A percentile compares a stretch with the other conserved stretches of the same genome.
phyloP scores from a whole-genome alignment of 2,888 invertebrate genomes.

The Sphecodes monilicornis region DNA sequence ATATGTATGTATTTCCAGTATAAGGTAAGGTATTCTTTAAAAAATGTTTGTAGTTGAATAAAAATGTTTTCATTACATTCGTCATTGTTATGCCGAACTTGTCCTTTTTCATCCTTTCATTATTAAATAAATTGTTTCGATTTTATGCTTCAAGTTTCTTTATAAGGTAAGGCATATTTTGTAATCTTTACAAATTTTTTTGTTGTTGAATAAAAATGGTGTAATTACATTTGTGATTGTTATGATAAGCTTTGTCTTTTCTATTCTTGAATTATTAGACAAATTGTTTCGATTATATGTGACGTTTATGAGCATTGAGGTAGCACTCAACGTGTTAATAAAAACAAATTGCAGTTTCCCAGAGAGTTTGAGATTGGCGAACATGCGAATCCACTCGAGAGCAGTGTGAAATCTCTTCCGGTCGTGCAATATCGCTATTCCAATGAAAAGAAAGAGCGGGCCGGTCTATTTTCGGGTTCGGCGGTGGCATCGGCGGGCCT shows the following conservation, averaged over 20 bases:
- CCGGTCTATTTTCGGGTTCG: constrained; percentile 69
- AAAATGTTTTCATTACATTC: too few relatives aligned
- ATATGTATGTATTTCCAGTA: too few relatives aligned
- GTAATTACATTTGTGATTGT: not conserved
- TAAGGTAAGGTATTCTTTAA: too few relatives aligned
- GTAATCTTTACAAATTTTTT: too few relatives aligned
- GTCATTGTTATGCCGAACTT: too few relatives aligned
- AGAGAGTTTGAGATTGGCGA: not conserved
- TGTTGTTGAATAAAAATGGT: not conserved
- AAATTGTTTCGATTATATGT: not conserved
- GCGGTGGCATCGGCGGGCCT: constrained; percentile 68
- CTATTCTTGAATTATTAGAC: not conserved
- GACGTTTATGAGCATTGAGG: not conserved
- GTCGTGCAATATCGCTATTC: constrained; percentile 1
- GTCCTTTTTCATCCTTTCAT: too few relatives aligned
- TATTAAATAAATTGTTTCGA: too few relatives aligned
- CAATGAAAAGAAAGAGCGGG: constrained; percentile 38
- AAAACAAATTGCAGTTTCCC: constrained; percentile 1
- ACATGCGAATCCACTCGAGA: not conserved
- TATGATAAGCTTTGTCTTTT: not conserved
- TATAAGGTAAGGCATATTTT: too few relatives aligned
- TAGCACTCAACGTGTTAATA: not conserved
- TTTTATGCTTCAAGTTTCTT: too few relatives aligned
- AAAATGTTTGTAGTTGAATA: too few relatives aligned
- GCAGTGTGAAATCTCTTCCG: not conserved